Conservation (phyloP, 2,113 vertebrate species). For the Phrynocephalus versicolor region DNA sequence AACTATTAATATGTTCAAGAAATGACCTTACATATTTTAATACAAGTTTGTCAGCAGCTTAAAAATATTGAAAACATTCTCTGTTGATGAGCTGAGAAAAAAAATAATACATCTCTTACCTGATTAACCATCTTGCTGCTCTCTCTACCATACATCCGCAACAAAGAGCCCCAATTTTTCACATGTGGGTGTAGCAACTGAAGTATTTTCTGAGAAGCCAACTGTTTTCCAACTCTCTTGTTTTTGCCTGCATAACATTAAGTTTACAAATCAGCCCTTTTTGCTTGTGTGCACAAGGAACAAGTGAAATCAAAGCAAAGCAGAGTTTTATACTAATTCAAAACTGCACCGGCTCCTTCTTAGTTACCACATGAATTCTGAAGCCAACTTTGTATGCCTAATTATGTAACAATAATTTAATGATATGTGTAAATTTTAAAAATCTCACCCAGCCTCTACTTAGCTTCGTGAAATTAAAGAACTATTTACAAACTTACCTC, state of each 20-base stretch:
- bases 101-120: conserved; percentile 70
- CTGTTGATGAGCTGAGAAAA: neutral
- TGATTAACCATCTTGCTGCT: conserved; percentile 98
- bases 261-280: neutral
- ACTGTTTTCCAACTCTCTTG: conserved; percentile 95
- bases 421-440: neutral
- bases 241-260: conserved; percentile 86
- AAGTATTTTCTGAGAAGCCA: conserved; percentile 98
- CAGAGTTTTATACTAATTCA: neutral
- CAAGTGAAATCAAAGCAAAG: neutral
- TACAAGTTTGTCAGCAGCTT: no score
- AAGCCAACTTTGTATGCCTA: neutral
- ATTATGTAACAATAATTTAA: no score
- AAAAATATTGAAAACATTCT: neutral
- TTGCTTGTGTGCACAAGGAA: neutral
- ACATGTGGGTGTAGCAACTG: conserved; percentile 98
- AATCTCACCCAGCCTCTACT: neutral
- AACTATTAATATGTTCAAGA: no score
- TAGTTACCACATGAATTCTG: neutral
- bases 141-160: conserved; percentile 98
- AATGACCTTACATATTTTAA: neutral
- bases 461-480: neutral
- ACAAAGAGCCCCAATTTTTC: conserved; percentile 96
- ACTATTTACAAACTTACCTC: neutral
- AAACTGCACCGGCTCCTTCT: neutral